phyloP scores from a whole-genome alignment of 2,113 vertebrate genomes.

The Melanerpes formicivorus region DNA sequence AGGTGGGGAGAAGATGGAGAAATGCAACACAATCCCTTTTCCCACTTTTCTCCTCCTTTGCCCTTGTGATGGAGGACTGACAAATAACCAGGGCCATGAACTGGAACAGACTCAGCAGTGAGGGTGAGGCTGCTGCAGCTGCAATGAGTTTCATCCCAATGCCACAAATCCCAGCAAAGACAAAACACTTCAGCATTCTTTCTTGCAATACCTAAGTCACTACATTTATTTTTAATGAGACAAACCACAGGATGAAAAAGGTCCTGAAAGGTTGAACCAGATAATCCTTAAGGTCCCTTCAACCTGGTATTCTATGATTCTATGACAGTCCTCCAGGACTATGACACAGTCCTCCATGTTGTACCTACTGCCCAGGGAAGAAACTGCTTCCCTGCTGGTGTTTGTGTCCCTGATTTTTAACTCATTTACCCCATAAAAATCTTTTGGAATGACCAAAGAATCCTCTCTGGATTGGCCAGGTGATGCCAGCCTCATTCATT shows the following conservation, averaged over 20 bases:
- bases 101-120: neutral
- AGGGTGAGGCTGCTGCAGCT: neutral
- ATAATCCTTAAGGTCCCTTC: neutral
- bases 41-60: neutral
- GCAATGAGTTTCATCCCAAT: neutral
- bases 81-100: neutral
- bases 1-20: neutral
- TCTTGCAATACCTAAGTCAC: neutral
- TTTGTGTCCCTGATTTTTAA: neutral
- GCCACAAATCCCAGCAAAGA: neutral
- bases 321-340: neutral
- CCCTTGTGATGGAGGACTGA: neutral
- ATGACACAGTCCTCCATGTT: neutral
- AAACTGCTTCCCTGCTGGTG: neutral
- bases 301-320: neutral
- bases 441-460: neutral
- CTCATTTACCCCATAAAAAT: neutral
- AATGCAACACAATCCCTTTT: neutral
- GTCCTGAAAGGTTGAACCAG: neutral
- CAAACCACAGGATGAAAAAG: neutral
- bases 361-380: neutral
- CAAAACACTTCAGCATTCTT: neutral
- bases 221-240: neutral
- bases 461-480: neutral
- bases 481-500: neutral